Evolutionary conservation across 2,888 invertebrate species (phyloP), one percentile per base, ranked within the genome.

Genomic region (Drosophila dives): DNA sequence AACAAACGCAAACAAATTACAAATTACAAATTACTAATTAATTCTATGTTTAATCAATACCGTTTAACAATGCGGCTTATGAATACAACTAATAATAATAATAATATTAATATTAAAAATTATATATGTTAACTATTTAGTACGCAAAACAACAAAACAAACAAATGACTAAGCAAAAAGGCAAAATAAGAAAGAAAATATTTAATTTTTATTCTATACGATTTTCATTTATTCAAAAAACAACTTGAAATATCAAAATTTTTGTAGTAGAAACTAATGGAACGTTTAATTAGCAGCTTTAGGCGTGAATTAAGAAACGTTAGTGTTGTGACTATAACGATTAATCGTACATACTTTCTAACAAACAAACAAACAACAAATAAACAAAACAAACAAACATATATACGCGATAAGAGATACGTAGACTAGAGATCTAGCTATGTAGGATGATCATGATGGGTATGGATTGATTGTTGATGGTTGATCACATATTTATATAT

Each of bases 251-350:
- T 49, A 63, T 54, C 54, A 61, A 53, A 59, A 64, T 81, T 77
- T 79, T 69, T 59, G 50, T 64, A 54, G 60, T 64, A 56, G 29
- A 26, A 70, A 49, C 23, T 40, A 61, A 64, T 26, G 20, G 29
- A 65, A 70, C 55, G 63, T 72, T 79, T 69, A 60, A 66, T 66
- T 66, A 80, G 71, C 75, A 77, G 71, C 75, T 63, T 33, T 80
- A 72, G 75, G 68, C 70, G 64, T 67, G 84, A 81, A 71, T 55
- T 78, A 83, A 81, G 86, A 73, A 83, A 84, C 78, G 75, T 86
- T 86, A 86, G 86, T 83, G 86, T 86, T 86, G 86, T 86, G 86
- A 86, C 83, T 84, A 83, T 74, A 69, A 69, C 77, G 73, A 72
- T 68, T 72, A 81, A 51, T 67, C 61, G 45, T 75, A 48, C 65